Evolutionary conservation across 1,140 invertebrate genomes (phyloP).

Genomic region (Andricus grossulariae): DNA sequence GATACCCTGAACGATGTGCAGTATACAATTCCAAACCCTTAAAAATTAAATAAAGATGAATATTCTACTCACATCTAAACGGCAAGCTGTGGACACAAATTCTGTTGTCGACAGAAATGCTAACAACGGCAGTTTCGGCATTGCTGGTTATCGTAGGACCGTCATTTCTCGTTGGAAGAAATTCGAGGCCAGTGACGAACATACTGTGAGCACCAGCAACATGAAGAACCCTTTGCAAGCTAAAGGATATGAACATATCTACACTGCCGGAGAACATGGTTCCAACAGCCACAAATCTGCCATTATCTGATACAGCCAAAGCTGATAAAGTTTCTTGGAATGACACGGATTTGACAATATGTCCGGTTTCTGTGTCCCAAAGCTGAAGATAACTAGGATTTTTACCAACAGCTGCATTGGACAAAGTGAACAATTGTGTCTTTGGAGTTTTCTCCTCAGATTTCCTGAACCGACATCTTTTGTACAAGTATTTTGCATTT

Average conservation of each 20-base stretch:
- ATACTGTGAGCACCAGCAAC: constrained; percentile 91
- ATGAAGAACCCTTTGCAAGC: constrained; percentile 90
- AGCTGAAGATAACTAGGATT: constrained; percentile 84
- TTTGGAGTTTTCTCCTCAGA: constrained; percentile 77
- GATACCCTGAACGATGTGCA: no score
- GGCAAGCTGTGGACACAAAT: constrained; percentile 93
- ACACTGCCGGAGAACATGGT: constrained; percentile 95
- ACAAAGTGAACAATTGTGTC: constrained; percentile 86
- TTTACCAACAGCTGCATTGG: constrained; percentile 86
- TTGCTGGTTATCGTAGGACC: constrained; percentile 82
- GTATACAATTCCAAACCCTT: no score
- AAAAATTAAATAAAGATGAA: constrained; percentile 35
- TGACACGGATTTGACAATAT: constrained; percentile 76
- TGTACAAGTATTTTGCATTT: constrained; percentile 87
- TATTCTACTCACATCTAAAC: constrained; percentile 82
- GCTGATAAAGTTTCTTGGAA: constrained; percentile 86
- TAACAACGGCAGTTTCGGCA: constrained; percentile 90
- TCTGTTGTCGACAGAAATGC: constrained; percentile 96
- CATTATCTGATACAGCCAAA: constrained; percentile 92
- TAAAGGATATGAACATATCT: constrained; percentile 93
- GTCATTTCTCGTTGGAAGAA: constrained; percentile 84
- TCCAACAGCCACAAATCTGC: constrained; percentile 92
- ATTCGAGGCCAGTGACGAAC: constrained; percentile 95
- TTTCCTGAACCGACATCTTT: constrained; percentile 83
- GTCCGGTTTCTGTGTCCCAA: constrained; percentile 80